phyloP scores from a whole-genome alignment of 2,797 vertebrate genomes.

The Sarcoramphus papa region DNA sequence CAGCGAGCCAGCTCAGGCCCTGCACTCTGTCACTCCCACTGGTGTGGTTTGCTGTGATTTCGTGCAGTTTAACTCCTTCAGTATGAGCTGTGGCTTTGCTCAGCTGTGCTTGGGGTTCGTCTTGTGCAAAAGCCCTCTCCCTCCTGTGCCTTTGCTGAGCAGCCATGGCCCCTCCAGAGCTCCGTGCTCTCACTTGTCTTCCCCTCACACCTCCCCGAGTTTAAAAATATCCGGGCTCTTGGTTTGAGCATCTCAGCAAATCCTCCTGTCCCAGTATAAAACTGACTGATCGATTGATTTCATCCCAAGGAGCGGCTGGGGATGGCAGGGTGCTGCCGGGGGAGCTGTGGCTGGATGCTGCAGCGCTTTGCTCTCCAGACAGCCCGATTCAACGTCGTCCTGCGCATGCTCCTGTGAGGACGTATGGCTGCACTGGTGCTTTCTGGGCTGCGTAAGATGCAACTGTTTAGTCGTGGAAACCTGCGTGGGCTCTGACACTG shows the following conservation, averaged over 20 bases:
- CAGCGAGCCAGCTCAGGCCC: not conserved
- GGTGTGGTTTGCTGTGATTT: not conserved
- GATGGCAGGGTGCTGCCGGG: fast-evolving
- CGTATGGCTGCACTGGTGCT: fast-evolving
- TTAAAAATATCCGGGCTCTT: not conserved
- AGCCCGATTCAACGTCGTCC: fast-evolving
- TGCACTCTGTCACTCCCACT: not conserved
- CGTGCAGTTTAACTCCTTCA: not conserved
- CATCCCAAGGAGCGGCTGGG: not conserved
- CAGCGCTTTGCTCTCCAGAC: not conserved
- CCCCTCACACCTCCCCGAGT: not conserved
- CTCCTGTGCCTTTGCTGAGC: not conserved
- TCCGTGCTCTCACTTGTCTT: not conserved
- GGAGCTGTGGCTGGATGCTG: not conserved
- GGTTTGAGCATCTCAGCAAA: not conserved
- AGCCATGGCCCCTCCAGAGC: fast-evolving
- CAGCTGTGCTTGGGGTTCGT: not conserved
- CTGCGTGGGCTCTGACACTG: fast-evolving
- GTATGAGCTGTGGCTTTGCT: not conserved
- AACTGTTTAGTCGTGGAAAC: not conserved
- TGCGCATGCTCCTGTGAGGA: not conserved
- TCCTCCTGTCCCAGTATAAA: not conserved
- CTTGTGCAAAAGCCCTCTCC: not conserved
- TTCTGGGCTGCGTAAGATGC: not conserved
- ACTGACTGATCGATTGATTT: not conserved